Base-by-base conservation (phyloP, 2,797 vertebrate genomes). In the Cyclopterus lumpus region DNA sequence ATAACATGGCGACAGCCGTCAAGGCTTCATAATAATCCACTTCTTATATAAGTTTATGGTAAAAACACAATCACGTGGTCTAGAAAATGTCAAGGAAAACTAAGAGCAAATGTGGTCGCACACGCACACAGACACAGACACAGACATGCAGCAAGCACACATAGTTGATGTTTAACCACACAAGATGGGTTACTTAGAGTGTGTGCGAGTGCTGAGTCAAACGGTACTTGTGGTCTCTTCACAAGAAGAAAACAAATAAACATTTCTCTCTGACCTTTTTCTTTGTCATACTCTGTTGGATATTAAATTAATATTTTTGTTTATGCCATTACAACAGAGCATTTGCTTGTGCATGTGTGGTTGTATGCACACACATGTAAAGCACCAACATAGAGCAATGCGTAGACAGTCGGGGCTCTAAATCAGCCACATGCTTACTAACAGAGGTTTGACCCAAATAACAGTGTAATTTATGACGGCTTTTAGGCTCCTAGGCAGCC, bases 371-470 rank as follows among this genome's bases (percentile, higher is more conserved):
- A 49, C 48, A 49, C 48, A 28, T 7, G 20, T 40, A 51, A 53
- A 49, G 71, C 58, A 73, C 79, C 78, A 70, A 86, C 55, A 71
- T 72, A 67, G n/a, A 72, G 73, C 80, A 61, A 82, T 61, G 75
- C 63, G 71, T 5, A 38, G 48, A 73, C 81, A 68, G 68, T 67
- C 28, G 77, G 84, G 82, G 82, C 89, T 85, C 75, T 93, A 92
- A 92, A 92, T 91, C 90, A 91, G 77, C 84, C 79, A 42, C 42
- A 57, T 82, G 85, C 91, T 88, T 81, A 85, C 88, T 92, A 93
- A 91, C 89, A 87, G 86, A 89, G 91, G 84, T 92, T 92, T 94
- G 93, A 93, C 92, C 92, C 91, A 93, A 93, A 94, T 92, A 92
- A 92, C 88, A 75, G 66, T 28, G 80, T 92, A 88, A 94, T 93